Conservation (phyloP, 2,113 vertebrate species). For the Alectura lathami region DNA sequence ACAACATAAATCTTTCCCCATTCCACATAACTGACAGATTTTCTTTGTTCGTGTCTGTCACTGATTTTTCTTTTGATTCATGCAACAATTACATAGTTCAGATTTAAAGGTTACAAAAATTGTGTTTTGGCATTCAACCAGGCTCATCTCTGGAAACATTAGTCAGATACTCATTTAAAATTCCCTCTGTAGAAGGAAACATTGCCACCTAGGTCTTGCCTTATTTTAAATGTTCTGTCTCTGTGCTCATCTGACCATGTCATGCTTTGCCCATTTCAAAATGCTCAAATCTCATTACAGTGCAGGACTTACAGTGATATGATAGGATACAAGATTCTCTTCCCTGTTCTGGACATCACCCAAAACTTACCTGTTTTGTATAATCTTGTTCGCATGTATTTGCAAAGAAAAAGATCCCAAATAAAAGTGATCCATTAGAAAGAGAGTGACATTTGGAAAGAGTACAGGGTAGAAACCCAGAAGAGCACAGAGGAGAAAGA, state of each 20-base stretch:
- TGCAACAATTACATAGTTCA: conserved; percentile 3
- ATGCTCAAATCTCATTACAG: neutral
- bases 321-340: neutral
- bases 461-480: neutral
- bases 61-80: conserved; percentile 24
- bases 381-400: neutral
- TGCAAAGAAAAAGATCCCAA: neutral
- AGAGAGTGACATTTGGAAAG: neutral
- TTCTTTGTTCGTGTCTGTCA: conserved; percentile 27
- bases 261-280: neutral
- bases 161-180: conserved; percentile 6
- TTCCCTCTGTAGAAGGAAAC: neutral
- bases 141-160: conserved; percentile 17
- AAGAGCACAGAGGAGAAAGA: neutral
- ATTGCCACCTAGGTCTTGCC: conserved; percentile 4
- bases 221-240: neutral
- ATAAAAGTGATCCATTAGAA: neutral
- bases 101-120: conserved; percentile 52
- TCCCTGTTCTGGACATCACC: neutral
- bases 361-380: neutral
- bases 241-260: neutral
- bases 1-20: neutral
- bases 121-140: conserved; percentile 38
- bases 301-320: neutral
- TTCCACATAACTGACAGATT: neutral